phyloP scores from a whole-genome alignment of 2,113 vertebrate genomes.

The Bos indicus region DNA sequence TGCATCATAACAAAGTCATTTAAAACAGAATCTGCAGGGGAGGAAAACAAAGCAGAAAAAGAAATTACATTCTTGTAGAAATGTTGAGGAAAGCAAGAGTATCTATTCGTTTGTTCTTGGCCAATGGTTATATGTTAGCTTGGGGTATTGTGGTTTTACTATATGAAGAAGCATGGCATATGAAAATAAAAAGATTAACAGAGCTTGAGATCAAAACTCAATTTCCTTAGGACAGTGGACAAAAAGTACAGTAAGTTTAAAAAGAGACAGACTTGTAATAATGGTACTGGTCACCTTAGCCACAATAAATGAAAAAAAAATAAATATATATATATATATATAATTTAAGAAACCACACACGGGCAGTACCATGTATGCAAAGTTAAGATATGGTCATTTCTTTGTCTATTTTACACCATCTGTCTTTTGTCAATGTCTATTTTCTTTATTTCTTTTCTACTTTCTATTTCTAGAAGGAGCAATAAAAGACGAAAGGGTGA shows the following conservation, averaged over 20 bases:
- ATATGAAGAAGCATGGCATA: not conserved
- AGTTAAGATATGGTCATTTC: not conserved
- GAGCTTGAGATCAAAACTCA: not conserved
- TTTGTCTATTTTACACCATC: not conserved
- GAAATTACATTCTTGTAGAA: constrained; percentile 39
- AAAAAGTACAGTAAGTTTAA: not conserved
- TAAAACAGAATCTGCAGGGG: constrained; percentile 88
- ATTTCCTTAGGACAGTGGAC: not conserved
- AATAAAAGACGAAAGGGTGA: not conserved
- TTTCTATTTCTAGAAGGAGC: not conserved
- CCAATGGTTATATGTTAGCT: not conserved
- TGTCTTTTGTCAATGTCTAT: not conserved
- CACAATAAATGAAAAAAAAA: not conserved
- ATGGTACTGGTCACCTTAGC: not conserved
- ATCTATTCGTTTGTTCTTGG: not conserved
- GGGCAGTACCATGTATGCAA: not conserved
- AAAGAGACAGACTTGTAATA: not conserved
- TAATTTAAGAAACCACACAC: not conserved
- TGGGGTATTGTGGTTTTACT: not conserved
- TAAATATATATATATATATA: not conserved
- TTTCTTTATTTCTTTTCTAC: not conserved
- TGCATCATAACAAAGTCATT: constrained; percentile 98
- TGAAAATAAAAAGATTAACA: not conserved
- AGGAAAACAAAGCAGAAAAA: constrained; percentile 52
- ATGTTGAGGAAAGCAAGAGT: not conserved